phyloP scores from a whole-genome alignment of 2,888 invertebrate species.

The Latrodectus hesperus region DNA sequence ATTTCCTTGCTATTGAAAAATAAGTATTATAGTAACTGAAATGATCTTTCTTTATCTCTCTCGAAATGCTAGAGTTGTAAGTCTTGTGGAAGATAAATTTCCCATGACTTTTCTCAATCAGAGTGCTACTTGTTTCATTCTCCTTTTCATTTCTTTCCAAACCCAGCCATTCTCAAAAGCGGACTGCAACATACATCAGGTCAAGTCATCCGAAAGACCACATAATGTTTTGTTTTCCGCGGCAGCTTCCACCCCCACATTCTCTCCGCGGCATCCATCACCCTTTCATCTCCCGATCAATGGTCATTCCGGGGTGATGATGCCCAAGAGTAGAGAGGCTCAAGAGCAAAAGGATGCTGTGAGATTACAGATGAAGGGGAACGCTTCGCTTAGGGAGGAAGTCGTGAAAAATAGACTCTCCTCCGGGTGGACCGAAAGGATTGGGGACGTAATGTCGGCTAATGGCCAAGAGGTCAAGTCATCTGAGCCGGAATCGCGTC shows the following conservation, averaged over 20 bases:
- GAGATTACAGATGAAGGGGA: constrained; percentile 8
- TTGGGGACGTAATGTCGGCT: constrained; percentile 58
- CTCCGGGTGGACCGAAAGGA: not conserved
- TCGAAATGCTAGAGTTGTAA: too few relatives aligned
- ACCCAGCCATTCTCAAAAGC: not conserved
- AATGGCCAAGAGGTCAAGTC: constrained; percentile 55
- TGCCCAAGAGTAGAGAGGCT: not conserved
- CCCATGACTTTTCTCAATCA: too few relatives aligned
- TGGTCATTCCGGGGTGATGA: constrained; percentile 23
- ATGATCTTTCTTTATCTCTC: not conserved
- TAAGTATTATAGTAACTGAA: not conserved
- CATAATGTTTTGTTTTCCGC: constrained; percentile 7
- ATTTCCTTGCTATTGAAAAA: too few relatives aligned
- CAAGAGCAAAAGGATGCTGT: constrained; percentile 2
- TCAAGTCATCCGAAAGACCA: constrained; percentile 17
- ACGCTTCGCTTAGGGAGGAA: not conserved
- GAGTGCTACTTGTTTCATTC: too few relatives aligned
- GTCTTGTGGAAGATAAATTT: too few relatives aligned
- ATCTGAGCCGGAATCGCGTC: constrained; percentile 48
- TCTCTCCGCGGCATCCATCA: constrained; percentile 37
- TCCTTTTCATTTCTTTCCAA: not conserved
- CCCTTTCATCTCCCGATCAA: constrained; percentile 39
- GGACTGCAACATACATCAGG: not conserved
- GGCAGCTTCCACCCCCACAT: not conserved
- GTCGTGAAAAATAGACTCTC: constrained; percentile 31